Conservation (phyloP, 2,113 vertebrate genomes). For the Platycercus adscitus region DNA sequence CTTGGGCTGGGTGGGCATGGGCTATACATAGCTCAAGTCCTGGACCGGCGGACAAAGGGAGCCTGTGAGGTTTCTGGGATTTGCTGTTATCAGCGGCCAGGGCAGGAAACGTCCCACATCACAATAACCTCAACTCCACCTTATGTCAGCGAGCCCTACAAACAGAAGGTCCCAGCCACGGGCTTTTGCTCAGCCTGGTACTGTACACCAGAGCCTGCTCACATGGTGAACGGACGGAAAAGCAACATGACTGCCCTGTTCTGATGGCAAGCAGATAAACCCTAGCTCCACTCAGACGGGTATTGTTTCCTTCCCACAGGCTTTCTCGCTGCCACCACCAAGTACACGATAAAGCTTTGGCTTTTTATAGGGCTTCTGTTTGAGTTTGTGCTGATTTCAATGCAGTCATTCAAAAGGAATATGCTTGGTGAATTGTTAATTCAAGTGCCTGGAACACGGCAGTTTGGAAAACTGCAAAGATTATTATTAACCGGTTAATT, state of each 20-base stretch:
- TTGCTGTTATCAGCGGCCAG: constrained; percentile 68
- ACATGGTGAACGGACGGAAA: constrained; percentile 65
- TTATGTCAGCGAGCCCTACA: constrained; percentile 89
- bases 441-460: constrained; percentile 58
- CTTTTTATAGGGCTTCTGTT: constrained; percentile 68
- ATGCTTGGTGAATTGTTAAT: constrained; percentile 69
- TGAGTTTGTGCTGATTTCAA: constrained; percentile 71
- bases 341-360: constrained; percentile 71
- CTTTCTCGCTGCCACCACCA: constrained; percentile 39
- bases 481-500: constrained; percentile 70
- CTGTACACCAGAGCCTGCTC: constrained; percentile 76
- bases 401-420: constrained; percentile 74
- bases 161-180: constrained; percentile 74
- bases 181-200: constrained; percentile 85
- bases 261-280: constrained; percentile 76
- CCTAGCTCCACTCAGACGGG: constrained; percentile 28
- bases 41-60: constrained; percentile 31
- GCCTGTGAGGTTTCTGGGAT: constrained; percentile 53
- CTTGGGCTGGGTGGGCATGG: rapidly evolving
- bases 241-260: constrained; percentile 62
- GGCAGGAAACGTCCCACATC: constrained; percentile 68
- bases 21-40: neutral
- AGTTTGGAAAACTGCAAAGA: constrained; percentile 35
- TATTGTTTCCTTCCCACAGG: constrained; percentile 69
- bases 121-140: constrained; percentile 80